Base-by-base conservation (phyloP, 2,888 invertebrate genomes). In the Ichneumon xanthorius region DNA sequence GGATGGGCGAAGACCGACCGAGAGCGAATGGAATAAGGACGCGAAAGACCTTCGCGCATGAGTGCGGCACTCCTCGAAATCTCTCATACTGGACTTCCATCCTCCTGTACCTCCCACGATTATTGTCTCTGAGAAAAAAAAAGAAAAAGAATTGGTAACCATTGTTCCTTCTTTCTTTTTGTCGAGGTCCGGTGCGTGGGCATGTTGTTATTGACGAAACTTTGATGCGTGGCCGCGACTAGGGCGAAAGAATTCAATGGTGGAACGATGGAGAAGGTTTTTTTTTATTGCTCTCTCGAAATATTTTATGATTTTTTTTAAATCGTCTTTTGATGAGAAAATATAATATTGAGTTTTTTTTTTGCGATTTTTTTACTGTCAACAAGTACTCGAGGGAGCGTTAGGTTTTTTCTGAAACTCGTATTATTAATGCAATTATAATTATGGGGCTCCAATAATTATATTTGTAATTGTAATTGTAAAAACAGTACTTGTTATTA, bases 91-190 rank as follows among this genome's bases (percentile, higher is more conserved):
- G 30, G 33, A 63, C n/a, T 73, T 67, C 40, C 19, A 63, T 14
- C 11, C 65, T 65, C 73, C 40, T 80, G 75, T 63, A 83, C 80
- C 85, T 87, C 85, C 79, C 78, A 87, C 85, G 85, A 86, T 63
- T 30, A 30, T 30, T 16, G 40, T 33, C 58, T 79, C 70, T 73
- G 82, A 79, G 84, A 86, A 86, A 76, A 48, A 63, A 75, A 48
- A 61, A 22, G 3, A 53, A 75, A 53, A 70, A 58, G 30, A 63
- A 19, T 78, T 58, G 78, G 78, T 76, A 37, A 45, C 85, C 76
- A 89, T 89, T 89, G 89, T 89, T 80, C 82, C 6, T 80, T 45
- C 45, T 16, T 85, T 85, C 80, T 82, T 61, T 73, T n/a, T 50
- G 22, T 22, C 16, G n/a, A n/a, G 50, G 61, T 22, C 45, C 71